These are phyloP conservation scores for Deilephila porcellus DNA, from an alignment of 2,888 invertebrate species.

Conservation along the genomic window DNA sequence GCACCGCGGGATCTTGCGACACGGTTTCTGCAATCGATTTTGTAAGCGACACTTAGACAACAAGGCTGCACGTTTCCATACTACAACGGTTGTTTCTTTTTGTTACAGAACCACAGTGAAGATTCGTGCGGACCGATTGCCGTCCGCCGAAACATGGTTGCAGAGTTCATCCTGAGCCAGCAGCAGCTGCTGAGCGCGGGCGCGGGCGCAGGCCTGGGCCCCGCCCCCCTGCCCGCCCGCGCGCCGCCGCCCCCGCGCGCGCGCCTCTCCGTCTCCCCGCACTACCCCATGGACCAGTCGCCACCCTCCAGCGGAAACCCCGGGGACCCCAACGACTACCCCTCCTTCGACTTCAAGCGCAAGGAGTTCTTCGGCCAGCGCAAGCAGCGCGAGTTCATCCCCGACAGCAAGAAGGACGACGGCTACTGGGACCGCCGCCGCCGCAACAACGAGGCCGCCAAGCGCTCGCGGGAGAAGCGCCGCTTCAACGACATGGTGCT, in stretches of 20 bases:
- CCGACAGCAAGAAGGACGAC: constrained; percentile 98
- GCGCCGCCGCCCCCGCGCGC: constrained; percentile 69
- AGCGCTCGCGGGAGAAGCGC: constrained; percentile 97
- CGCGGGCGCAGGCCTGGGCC: constrained; percentile 70
- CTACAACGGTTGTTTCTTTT: constrained; percentile 62
- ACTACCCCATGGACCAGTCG: constrained; percentile 79
- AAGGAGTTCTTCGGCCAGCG: constrained; percentile 95
- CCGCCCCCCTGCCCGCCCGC: constrained; percentile 68
- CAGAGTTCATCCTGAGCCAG: constrained; percentile 92
- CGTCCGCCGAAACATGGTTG: constrained; percentile 92
- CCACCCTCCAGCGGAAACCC: constrained; percentile 60
- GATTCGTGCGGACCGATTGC: constrained; percentile 78
- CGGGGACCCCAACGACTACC: constrained; percentile 67
- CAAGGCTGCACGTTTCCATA: constrained; percentile 54
- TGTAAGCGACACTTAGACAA: constrained; percentile 67
- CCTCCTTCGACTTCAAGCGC: constrained; percentile 87
- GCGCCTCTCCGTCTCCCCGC: constrained; percentile 75
- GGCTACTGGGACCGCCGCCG: constrained; percentile 98
- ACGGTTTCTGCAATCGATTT: constrained; percentile 74
- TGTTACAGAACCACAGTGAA: constrained; percentile 80
- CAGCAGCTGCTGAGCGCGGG: constrained; percentile 79
- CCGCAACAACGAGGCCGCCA: constrained; percentile 98
- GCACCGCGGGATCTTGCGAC: constrained; percentile 73
- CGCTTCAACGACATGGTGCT: constrained; percentile 98
- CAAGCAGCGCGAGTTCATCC: constrained; percentile 98